Evolutionary conservation across 2,888 invertebrate species (phyloP).

Genomic region (Rotaria macrura): DNA sequence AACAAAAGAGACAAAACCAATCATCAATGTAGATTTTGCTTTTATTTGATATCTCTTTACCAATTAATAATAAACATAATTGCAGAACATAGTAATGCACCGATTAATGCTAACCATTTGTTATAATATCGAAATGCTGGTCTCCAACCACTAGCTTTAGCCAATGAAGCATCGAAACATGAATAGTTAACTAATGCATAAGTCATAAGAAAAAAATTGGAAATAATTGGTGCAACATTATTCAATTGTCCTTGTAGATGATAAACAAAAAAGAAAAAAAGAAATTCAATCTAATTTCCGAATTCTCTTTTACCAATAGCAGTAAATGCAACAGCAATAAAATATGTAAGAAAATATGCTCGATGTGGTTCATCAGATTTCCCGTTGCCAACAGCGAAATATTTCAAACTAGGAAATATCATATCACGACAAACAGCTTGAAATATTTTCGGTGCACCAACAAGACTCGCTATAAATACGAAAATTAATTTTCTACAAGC

Average conservation of each 20-base stretch:
- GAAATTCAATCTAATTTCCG: too few species aligned
- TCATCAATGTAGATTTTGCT: neutral
- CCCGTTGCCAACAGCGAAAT: conserved; percentile 66
- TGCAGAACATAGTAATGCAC: conserved; percentile 52
- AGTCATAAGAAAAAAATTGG: conserved; percentile 50
- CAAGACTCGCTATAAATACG: conserved; percentile 62
- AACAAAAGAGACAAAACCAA: neutral
- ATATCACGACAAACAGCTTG: conserved; percentile 71
- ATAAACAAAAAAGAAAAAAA: neutral
- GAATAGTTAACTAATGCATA: conserved; percentile 50
- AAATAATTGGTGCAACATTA: conserved; percentile 48
- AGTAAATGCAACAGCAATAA: conserved; percentile 72
- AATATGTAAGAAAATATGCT: conserved; percentile 79
- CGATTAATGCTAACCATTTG: conserved; percentile 47
- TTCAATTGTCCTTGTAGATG: conserved; percentile 41
- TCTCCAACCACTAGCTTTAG: conserved; percentile 49
- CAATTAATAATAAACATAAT: conserved; percentile 92
- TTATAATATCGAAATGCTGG: conserved; percentile 50
- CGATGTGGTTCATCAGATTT: conserved; percentile 59
- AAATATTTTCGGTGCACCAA: conserved; percentile 72
- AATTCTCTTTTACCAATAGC: conserved; percentile 60
- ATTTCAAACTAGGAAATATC: conserved; percentile 76
- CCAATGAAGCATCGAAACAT: conserved; percentile 49
- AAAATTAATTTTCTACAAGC: too few species aligned
- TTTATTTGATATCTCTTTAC: conserved; percentile 57